Evolutionary conservation across 2,888 invertebrate genomes (phyloP).

Genomic region (Cryptophagus acutangulus): DNA sequence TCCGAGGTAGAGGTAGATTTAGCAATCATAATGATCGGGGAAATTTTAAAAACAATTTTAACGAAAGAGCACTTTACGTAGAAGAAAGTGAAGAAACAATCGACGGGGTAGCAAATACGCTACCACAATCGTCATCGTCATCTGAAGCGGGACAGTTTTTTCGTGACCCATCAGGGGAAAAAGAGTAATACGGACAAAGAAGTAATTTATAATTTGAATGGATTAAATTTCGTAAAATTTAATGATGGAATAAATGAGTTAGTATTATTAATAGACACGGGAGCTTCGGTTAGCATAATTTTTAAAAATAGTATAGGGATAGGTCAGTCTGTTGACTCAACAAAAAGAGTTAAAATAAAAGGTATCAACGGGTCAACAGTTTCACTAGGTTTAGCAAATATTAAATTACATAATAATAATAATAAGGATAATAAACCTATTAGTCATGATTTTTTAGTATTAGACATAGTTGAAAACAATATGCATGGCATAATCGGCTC

Average conservation of each 20-base stretch:
- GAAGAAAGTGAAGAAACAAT: too few relatives aligned
- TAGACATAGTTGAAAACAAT: not conserved
- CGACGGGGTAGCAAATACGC: too few relatives aligned
- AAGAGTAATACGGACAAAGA: too few relatives aligned
- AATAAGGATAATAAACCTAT: constrained; percentile 6
- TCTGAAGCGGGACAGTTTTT: too few relatives aligned
- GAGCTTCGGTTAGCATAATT: constrained; percentile 12
- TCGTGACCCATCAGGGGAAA: too few relatives aligned
- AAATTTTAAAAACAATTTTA: too few relatives aligned
- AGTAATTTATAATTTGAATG: constrained; percentile 2
- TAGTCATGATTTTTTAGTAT: constrained; percentile 9
- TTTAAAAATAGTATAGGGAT: constrained; percentile 7
- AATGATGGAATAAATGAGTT: constrained; percentile 2
- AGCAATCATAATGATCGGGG: too few relatives aligned
- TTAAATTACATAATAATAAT: constrained; percentile 9
- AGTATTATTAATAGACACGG: constrained; percentile 13
- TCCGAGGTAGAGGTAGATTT: too few relatives aligned
- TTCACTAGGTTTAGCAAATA: constrained; percentile 9
- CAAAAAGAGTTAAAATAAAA: constrained; percentile 9
- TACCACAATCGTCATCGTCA: too few relatives aligned
- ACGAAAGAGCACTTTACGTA: too few relatives aligned
- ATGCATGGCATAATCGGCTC: constrained; percentile 11
- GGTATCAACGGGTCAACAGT: constrained; percentile 9
- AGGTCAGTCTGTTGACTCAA: constrained; percentile 5
- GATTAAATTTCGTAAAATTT: constrained; percentile 12